Conservation (phyloP, 2,113 vertebrate genomes). For the Chitala chitala region DNA sequence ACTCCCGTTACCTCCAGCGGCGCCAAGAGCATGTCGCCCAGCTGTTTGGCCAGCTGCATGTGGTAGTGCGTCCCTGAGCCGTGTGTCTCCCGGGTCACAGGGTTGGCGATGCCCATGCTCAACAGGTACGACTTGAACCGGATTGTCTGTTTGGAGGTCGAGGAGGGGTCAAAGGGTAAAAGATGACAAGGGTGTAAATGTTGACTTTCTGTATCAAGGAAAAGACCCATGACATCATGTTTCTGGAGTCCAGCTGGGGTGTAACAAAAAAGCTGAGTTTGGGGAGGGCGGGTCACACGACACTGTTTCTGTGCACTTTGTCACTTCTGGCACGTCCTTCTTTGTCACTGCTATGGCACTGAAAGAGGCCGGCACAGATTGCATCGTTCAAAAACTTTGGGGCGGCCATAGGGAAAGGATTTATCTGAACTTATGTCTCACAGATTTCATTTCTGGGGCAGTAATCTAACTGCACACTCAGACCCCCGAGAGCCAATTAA, state of each 20-base stretch:
- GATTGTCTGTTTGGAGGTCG: slow-evolving; percentile 73
- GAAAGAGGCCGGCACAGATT: not conserved
- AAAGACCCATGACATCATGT: no score
- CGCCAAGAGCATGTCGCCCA: slow-evolving; percentile 81
- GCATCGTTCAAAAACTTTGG: not conserved
- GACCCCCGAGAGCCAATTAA: slow-evolving; percentile 30
- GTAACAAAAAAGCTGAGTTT: no score
- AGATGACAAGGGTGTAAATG: no score
- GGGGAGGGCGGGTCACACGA: no score
- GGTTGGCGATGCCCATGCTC: slow-evolving; percentile 96
- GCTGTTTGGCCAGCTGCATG: slow-evolving; percentile 88
- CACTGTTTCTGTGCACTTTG: no score
- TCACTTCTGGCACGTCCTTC: no score
- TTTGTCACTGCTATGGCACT: no score
- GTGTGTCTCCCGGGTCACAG: slow-evolving; percentile 87
- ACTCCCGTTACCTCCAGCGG: slow-evolving; percentile 75
- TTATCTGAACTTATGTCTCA: not conserved
- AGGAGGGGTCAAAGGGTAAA: slow-evolving; percentile 18
- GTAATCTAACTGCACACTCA: not conserved
- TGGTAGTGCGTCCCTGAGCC: slow-evolving; percentile 96
- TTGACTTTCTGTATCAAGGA: no score
- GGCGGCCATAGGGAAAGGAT: no score
- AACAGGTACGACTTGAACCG: slow-evolving; percentile 94
- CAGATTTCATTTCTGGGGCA: not conserved
- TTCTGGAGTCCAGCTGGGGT: no score